Conservation (phyloP, 2,888 invertebrate genomes). For the Meteorus cinctellus region DNA sequence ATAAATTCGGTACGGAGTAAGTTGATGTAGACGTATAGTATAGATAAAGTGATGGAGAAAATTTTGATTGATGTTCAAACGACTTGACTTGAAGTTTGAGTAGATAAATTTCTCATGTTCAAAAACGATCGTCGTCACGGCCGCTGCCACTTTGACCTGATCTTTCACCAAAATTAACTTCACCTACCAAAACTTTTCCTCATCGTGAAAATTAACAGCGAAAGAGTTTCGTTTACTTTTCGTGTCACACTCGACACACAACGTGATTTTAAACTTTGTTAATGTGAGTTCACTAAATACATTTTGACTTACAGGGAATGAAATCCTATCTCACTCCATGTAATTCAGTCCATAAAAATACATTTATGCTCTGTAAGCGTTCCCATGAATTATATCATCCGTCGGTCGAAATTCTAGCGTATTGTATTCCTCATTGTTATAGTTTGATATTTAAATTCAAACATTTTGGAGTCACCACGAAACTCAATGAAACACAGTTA, state of each 20-base stretch:
- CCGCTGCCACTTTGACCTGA: background rate
- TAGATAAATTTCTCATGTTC: background rate
- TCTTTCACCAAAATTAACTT: slow-evolving; percentile 24
- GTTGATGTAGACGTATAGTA: background rate
- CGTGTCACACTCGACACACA: slow-evolving; percentile 25
- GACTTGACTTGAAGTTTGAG: background rate
- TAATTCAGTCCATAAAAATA: background rate
- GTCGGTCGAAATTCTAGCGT: background rate
- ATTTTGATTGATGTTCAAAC: background rate
- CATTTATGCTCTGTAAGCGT: background rate
- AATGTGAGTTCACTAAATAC: slow-evolving; percentile 35
- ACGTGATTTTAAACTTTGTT: slow-evolving; percentile 27
- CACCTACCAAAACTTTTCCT: slow-evolving; percentile 17
- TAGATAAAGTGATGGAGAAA: background rate
- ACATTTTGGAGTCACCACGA: too few relatives aligned
- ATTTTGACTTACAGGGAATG: background rate
- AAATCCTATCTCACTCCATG: background rate
- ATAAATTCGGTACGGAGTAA: background rate
- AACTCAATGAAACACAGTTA: too few relatives aligned
- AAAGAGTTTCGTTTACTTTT: slow-evolving; percentile 28
- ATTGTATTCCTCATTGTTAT: background rate
- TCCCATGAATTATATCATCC: background rate
- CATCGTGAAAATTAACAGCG: slow-evolving; percentile 14
- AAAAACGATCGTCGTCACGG: background rate
- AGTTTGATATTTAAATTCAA: background rate